Evolutionary conservation across 2,797 vertebrate genomes (phyloP), one percentile per base, ranked within the genome.

Genomic region (Sebastes itinus): DNA sequence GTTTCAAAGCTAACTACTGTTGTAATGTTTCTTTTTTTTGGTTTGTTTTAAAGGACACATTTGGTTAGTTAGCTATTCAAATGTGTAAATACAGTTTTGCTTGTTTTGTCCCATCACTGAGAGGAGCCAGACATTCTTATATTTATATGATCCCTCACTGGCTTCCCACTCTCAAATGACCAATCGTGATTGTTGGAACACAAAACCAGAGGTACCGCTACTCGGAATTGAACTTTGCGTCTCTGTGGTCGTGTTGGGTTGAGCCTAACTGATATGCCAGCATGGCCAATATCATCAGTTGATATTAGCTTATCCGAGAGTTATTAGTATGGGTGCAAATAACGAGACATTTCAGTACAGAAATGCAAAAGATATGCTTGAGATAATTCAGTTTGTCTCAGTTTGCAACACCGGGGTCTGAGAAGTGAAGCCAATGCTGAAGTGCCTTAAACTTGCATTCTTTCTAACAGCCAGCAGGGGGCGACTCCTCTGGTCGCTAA

Each of bases 371-470:
- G 42, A 54, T 16, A 10, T 33, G 5, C 9, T 56, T 11, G 8
- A 35, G 14, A 69, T 69, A 4, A 56, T 22, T 69, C 5, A 35
- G 32, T 18, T 54, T 23, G 22, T 27, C 42, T 8, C 7, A 46
- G 16, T 8, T 0, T 1, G 42, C 42, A 46, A 46, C 42, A 0
- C 42, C 3, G 1, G 0, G 38, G 42, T 18, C 3, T 46, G 16
- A 20, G 0, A 42, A 42, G 38, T 13, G 2, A 38, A 38, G 35
- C 35, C 38, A 42, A 42, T 1, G 38, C 14, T 0, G 42, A 18
- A 46, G 16, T 18, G 1, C 16, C 7, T 2, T 2, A 18, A 46
- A 46, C 42, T 0, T 18, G 6, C 3, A 46, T 46, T 46, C 7
- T 18, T 0, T 7, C 42, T 18, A 46, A 4, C 16, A 46, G 16